Evolutionary conservation across 2,113 vertebrate genomes (phyloP), one percentile per base, ranked within the genome.

Genomic region (Saguinus imperator): DNA sequence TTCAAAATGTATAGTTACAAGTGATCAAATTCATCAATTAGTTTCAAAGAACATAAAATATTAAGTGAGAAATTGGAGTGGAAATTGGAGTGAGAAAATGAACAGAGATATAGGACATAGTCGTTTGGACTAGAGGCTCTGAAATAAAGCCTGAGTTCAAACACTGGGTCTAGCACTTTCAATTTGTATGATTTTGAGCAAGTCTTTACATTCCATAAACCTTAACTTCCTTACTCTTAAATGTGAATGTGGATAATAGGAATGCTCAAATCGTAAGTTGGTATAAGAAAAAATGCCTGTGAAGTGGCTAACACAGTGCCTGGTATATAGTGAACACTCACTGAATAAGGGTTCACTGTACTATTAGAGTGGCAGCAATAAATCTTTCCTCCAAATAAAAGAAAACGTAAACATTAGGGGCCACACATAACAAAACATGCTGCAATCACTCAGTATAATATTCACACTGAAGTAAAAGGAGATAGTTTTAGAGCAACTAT

Each of bases 31-130:
- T 64, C 48, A 66, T 35, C 87, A 29, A 73, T 76, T 84, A n/a
- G 76, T 95, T 92, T 68, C 77, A 92, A 25, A 94, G 5, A 94
- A 86, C 70, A 87, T 48, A 27, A 89, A 55, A 16, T 89, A 66
- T 29, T 57, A 77, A 58, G 37, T 50, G 6, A 52, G 21, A 70
- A 94, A 92, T 50, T 66, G 55, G 11, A 89, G 6, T 57, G 6
- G 27, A 70, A 94, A 92, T 48, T 58, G 48, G 11, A 87, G 6
- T 90, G 27, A 57, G 35, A 52, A 75, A 82, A 89, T 50, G 35
- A 86, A 61, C 35, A 89, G 13, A 84, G 9, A 70, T 2, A 52
- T 2, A 72, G 9, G 27, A 21, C 4, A 48, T 0, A 35, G 3
- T 29, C 73, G 32, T 72, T 73, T 80, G 20, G 6, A 58, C n/a